A percentile compares a stretch with the other conserved stretches of the same genome.
These are phyloP conservation scores for Nannoperca australis DNA, from an alignment of 2,797 vertebrate species.

Conservation along the genomic window DNA sequence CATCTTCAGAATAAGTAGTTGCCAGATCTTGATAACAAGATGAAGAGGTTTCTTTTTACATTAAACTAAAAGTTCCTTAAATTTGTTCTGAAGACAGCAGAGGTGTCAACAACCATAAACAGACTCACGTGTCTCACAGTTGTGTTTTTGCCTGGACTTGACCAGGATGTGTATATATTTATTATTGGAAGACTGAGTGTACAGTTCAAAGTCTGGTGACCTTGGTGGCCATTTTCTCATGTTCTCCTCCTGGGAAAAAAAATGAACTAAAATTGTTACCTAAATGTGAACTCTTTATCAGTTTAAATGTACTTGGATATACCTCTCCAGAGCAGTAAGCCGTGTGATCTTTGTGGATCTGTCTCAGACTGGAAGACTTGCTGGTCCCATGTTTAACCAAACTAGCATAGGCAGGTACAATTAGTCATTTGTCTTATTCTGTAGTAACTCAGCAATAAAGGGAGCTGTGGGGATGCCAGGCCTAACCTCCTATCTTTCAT, in stretches of 20 bases:
- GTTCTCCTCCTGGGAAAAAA: constrained; percentile 57
- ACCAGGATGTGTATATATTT: constrained; percentile 86
- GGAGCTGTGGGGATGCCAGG: constrained; percentile 68
- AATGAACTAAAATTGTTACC: constrained; percentile 66
- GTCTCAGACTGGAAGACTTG: constrained; percentile 76
- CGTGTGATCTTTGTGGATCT: constrained; percentile 76
- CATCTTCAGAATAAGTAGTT: constrained; percentile 80
- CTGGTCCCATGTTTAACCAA: constrained; percentile 81
- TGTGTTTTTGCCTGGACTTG: constrained; percentile 72
- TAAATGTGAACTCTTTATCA: constrained; percentile 84
- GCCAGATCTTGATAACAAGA: constrained; percentile 76
- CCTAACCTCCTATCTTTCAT: constrained; percentile 65
- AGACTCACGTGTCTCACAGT: constrained; percentile 67
- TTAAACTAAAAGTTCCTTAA: constrained; percentile 68
- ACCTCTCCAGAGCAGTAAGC: constrained; percentile 84
- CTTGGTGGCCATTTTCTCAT: constrained; percentile 79
- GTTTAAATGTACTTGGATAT: constrained; percentile 85
- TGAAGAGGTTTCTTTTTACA: constrained; percentile 58
- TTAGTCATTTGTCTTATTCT: constrained; percentile 81
- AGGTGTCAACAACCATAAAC: constrained; percentile 72
- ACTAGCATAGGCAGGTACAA: constrained; percentile 79
- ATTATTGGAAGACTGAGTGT: constrained; percentile 81
- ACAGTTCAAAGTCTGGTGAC: constrained; percentile 82
- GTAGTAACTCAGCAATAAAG: constrained; percentile 87
- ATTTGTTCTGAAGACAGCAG: constrained; percentile 72